Evolutionary conservation across 53 echinoderm and acorn worm species (phyloP), one percentile per base, ranked within the genome.

Genomic region (Zoroaster sp.): DNA sequence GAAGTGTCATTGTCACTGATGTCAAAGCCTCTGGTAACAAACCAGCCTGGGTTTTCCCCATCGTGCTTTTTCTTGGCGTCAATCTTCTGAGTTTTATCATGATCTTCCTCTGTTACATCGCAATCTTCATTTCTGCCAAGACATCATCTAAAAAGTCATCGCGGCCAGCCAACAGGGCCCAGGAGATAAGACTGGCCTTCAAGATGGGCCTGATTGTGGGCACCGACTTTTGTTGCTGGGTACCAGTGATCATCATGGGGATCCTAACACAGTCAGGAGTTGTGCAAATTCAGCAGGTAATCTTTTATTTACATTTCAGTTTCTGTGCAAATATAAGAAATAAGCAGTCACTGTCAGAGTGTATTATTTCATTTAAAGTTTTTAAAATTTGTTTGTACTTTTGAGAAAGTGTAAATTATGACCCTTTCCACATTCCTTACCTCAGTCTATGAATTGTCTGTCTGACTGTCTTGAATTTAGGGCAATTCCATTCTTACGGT

Each of bases 221-320:
- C 18, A 94, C 94, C 3, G 94, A 94, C 63, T 94, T 94, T 78
- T 89, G 86, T 40, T 94, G 94, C 68, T 94, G 94, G 94, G 89
- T 94, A 42, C 94, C 94, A 15, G 86, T 94, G n/a, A 92, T 92
- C 12, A 89, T 92, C 40, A 85, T 94, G 69, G 89, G 94, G 36
- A 94, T 94, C 45, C 88, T 94, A 52, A 34, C 86, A 40, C 91
- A 91, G 47, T 42, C 88, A 0, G 92, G 91, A 18, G 38, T 76
- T 5, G 70, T 89, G 3, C 4, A 44, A 81, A 89, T 89, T 53
- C 53, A 78, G 54, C 78, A 55, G 59, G 78, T 78, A 78, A 75
- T 59, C 28, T 6, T 59, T 59, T 59, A 25, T 28, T 0, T 59
- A 28, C 28, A 59, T 25, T 1, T 59, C n/a, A n/a, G n/a, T n/a